phyloP scores from a whole-genome alignment of 2,888 invertebrate genomes.

The Amphipyra tragopoginis region DNA sequence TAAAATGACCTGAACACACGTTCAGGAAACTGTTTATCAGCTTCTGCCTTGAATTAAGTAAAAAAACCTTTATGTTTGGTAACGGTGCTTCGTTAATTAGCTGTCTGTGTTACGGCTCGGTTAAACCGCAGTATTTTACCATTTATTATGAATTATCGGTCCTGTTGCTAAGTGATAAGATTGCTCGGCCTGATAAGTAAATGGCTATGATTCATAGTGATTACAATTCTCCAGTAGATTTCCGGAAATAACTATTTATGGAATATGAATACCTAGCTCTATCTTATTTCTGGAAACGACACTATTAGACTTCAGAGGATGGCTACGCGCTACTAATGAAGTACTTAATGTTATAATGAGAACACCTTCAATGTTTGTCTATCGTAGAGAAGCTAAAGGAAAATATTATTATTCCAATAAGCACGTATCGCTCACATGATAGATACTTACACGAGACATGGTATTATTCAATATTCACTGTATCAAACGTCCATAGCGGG shows the following conservation, averaged over 20 bases:
- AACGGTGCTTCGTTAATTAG: slow-evolving; percentile 42
- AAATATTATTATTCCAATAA: slow-evolving; percentile 12
- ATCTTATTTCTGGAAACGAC: slow-evolving; percentile 8
- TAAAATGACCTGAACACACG: slow-evolving; percentile 17
- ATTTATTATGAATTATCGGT: slow-evolving; percentile 20
- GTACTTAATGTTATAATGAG: not conserved
- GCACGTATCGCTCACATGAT: slow-evolving; percentile 23
- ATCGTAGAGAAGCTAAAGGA: slow-evolving; percentile 6
- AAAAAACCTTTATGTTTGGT: slow-evolving; percentile 31
- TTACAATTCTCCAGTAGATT: slow-evolving; percentile 8
- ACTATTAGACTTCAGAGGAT: not conserved
- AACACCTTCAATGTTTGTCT: not conserved
- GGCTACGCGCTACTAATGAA: not conserved
- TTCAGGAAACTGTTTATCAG: slow-evolving; percentile 37
- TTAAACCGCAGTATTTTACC: slow-evolving; percentile 13
- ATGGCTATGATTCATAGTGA: slow-evolving; percentile 33
- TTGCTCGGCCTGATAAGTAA: slow-evolving; percentile 39
- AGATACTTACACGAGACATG: slow-evolving; percentile 10
- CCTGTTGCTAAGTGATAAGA: slow-evolving; percentile 61
- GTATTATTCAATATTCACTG: slow-evolving; percentile 10
- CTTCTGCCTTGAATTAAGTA: slow-evolving; percentile 47
- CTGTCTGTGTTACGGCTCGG: slow-evolving; percentile 26
- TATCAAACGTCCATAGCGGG: not conserved
- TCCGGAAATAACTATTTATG: slow-evolving; percentile 11
- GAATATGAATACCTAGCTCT: slow-evolving; percentile 10